These are phyloP conservation scores for Neodiprion pinetum DNA, from an alignment of 1,140 invertebrate genomes.

Conservation along the genomic window DNA sequence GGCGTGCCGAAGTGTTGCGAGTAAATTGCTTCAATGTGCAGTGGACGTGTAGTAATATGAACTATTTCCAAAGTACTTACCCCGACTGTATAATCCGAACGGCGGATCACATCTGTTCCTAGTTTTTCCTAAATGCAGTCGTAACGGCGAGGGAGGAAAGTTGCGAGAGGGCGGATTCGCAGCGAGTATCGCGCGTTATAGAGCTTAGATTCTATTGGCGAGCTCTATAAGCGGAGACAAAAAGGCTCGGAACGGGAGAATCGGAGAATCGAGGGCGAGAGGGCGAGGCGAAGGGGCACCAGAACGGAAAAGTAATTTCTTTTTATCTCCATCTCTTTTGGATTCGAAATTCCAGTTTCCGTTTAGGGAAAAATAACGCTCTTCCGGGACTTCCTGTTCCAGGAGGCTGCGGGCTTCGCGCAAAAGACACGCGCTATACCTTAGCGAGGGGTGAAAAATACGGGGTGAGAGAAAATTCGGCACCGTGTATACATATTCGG, in stretches of 20 bases:
- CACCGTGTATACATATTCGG: no score
- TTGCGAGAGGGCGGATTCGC: no score
- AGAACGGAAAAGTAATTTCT: background rate
- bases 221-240: no score
- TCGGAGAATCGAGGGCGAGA: background rate
- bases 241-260: background rate
- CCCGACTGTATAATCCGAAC: background rate
- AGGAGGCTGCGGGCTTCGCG: background rate
- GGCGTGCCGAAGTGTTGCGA: background rate
- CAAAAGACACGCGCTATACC: no score
- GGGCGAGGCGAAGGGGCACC: background rate
- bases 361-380: background rate
- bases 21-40: background rate
- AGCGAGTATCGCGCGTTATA: no score
- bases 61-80: background rate
- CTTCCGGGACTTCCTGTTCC: background rate
- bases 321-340: background rate
- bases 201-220: no score
- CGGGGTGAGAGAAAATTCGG: background rate
- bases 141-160: no score
- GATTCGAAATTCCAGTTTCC: slow-evolving; percentile 2
- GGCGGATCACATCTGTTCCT: background rate
- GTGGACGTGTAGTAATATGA: background rate
- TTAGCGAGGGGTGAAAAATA: background rate
- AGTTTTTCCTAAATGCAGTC: no score